Base-by-base conservation (phyloP, 2,113 vertebrate genomes). In the Sinocyclocheilus anshuiensis region DNA sequence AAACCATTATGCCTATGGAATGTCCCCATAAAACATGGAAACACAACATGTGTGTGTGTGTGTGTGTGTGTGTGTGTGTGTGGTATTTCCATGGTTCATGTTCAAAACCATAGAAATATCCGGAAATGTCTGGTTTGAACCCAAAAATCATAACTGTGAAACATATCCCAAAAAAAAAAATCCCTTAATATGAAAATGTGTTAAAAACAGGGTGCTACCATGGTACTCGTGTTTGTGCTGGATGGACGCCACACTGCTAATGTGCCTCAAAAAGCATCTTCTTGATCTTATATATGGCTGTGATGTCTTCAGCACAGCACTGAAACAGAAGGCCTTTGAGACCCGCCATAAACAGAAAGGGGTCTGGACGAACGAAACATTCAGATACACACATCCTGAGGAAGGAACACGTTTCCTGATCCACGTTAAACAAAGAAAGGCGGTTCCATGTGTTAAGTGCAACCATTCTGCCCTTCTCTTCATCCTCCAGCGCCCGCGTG, bases 321-420 rank as follows among this genome's bases (percentile, higher is more conserved):
- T 61, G n/a, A 61, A 39, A 63, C 33, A 42, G 2, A 7, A 63
- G 33, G 6, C 77, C 39, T 81, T 65, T 65, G 6, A 65, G 33
- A 36, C 76, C 50, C 8, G 8, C 48, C 24, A 3, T 78, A 7
- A 33, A n/a, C 63, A 33, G 33, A 57, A 39, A 2, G 8, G 24
- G 22, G 15, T 2, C 18, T 71, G 75, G 33, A 55, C 13, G 10
- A 74, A 69, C 18, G 9, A 53, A 16, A 10, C 84, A 57, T 77
- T 67, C 71, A 72, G 36, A 57, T 77, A 22, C 75, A 42, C 75
- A 87, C 90, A 87, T 92, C 90, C 90, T 91, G 84, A 90, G 89
- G 89, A 90, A 89, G 78, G 12, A 84, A 65, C 50, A 33, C 48
- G 12, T 71, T 89, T 89, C 84, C 88, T 91, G 88, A 71, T 83